Evolutionary conservation across 2,888 invertebrate genomes (phyloP).

Genomic region (Callinectes sapidus): DNA sequence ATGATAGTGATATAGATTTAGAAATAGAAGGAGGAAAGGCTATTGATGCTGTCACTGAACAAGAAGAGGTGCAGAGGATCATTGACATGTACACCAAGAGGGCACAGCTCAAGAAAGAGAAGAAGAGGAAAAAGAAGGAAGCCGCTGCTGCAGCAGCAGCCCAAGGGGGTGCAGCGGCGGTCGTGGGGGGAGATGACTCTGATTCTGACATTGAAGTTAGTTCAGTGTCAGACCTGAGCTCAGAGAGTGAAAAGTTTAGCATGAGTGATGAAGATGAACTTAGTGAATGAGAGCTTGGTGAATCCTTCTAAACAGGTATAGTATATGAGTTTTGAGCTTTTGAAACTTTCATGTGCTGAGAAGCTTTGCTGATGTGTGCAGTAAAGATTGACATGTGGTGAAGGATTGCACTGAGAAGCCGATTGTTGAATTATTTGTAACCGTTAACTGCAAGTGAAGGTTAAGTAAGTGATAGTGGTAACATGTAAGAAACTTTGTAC

Average conservation of each 20-base stretch:
- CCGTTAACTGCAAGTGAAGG: not conserved
- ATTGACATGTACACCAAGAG: slow-evolving; percentile 70
- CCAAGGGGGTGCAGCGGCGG: slow-evolving; percentile 34
- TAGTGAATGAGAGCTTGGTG: slow-evolving; percentile 51
- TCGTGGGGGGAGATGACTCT: slow-evolving; percentile 52
- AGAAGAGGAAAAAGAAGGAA: slow-evolving; percentile 59
- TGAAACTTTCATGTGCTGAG: not conserved
- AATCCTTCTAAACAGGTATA: not conserved
- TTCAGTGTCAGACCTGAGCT: slow-evolving; percentile 62
- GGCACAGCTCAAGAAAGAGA: slow-evolving; percentile 70
- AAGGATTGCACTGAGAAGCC: not conserved
- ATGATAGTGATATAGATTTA: slow-evolving; percentile 58
- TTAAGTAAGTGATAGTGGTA: not conserved
- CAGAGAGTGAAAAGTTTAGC: slow-evolving; percentile 70
- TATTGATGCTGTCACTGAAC: slow-evolving; percentile 65
- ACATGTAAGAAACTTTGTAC: not conserved
- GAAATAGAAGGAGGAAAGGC: slow-evolving; percentile 67
- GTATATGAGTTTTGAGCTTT: not conserved
- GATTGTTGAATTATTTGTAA: not conserved
- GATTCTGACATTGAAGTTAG: slow-evolving; percentile 61
- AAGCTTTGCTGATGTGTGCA: not conserved
- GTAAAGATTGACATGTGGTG: not conserved
- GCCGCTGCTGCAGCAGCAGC: slow-evolving; percentile 45
- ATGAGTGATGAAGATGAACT: slow-evolving; percentile 58
- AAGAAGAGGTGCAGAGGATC: slow-evolving; percentile 69